These are phyloP conservation scores for Iphiclides podalirius DNA, from an alignment of 2,888 invertebrate genomes.

Conservation along the genomic window DNA sequence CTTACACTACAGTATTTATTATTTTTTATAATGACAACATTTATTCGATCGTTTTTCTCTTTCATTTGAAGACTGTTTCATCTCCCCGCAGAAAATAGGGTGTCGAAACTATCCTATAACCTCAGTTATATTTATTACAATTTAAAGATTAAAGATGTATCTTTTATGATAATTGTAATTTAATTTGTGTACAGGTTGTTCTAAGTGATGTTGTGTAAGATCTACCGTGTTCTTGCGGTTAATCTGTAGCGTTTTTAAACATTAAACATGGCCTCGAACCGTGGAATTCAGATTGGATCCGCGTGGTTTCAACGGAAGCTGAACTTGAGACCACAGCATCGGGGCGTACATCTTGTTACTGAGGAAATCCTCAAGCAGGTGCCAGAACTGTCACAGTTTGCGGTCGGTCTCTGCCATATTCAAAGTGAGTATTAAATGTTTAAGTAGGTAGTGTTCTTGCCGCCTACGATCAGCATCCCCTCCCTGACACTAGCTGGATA, in stretches of 20 bases:
- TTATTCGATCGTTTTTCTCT: conserved; percentile 60
- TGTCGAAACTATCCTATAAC: conserved; percentile 80
- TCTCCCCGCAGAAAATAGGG: conserved; percentile 81
- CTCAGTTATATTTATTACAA: conserved; percentile 77
- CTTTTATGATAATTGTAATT: conserved; percentile 86
- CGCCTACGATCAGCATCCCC: conserved; percentile 50
- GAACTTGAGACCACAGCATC: conserved; percentile 96
- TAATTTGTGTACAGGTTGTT: conserved; percentile 77
- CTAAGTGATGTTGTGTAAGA: conserved; percentile 80
- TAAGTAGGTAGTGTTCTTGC: conserved; percentile 48
- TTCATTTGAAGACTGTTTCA: conserved; percentile 74
- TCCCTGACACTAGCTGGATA: conserved; percentile 35
- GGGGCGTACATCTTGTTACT: conserved; percentile 98
- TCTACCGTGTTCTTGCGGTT: conserved; percentile 75
- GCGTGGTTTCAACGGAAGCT: conserved; percentile 99
- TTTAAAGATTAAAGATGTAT: conserved; percentile 81
- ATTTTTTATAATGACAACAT: conserved; percentile 62
- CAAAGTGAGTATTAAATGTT: conserved; percentile 88
- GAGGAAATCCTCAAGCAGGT: conserved; percentile 97
- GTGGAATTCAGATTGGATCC: conserved; percentile 96
- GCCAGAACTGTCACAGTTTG: conserved; percentile 96
- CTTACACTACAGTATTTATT: neutral
- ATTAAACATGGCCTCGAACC: conserved; percentile 91
- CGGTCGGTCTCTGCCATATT: conserved; percentile 97
- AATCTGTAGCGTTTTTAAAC: conserved; percentile 77